Conservation (phyloP, 2,888 invertebrate genomes). For the Ditylenchus weischeri region DNA sequence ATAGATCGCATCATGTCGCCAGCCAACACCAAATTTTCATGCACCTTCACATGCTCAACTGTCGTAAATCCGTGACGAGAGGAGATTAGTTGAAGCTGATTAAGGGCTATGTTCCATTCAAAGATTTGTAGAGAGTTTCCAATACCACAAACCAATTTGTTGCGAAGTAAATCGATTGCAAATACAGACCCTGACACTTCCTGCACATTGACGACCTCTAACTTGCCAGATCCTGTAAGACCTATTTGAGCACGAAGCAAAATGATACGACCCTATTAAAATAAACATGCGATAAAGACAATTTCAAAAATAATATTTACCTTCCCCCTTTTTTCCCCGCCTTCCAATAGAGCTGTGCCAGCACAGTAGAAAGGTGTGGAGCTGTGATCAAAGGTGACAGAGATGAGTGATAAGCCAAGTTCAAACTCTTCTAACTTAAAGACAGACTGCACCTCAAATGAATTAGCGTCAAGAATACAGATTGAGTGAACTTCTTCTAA, state of each 20-base stretch:
- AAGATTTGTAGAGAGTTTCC: conserved; percentile 93
- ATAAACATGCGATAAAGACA: no score
- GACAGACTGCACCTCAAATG: conserved; percentile 69
- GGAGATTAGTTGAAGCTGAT: conserved; percentile 88
- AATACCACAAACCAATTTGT: conserved; percentile 88
- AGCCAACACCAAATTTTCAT: conserved; percentile 89
- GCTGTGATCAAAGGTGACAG: conserved; percentile 72
- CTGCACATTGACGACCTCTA: no score
- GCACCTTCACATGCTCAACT: conserved; percentile 80
- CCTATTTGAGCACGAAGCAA: no score
- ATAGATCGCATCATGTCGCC: conserved; percentile 92
- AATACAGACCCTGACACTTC: conserved; percentile 62
- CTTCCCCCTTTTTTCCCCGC: no score
- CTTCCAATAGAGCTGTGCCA: conserved; percentile 72
- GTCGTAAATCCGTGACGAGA: conserved; percentile 95
- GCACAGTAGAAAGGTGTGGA: conserved; percentile 85
- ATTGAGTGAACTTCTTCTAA: conserved; percentile 69
- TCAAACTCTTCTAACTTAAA: conserved; percentile 87
- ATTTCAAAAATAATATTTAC: no score
- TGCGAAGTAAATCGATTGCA: conserved; percentile 86
- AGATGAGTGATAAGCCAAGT: conserved; percentile 34
- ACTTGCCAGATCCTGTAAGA: no score
- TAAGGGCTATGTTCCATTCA: conserved; percentile 95
- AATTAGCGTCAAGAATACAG: conserved; percentile 84
- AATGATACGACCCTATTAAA: no score